A percentile compares a stretch with the other conserved stretches of the same genome.
Conservation (phyloP, 2,797 vertebrate genomes). For the Eulemur mongoz region DNA sequence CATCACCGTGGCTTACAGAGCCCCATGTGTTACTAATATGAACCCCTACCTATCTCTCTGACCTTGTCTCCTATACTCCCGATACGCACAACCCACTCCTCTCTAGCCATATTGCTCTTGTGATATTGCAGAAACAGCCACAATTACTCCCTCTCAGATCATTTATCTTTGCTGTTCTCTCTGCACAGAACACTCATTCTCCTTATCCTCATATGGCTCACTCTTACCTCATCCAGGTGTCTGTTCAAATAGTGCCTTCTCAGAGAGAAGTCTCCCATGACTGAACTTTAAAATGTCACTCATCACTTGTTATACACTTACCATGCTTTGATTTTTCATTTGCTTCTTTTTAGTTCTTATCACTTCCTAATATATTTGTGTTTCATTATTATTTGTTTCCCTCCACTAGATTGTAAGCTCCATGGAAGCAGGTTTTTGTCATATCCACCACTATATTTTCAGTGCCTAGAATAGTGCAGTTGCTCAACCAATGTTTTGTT, state of each 20-base stretch:
- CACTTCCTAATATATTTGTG: background rate
- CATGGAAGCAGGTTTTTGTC: background rate
- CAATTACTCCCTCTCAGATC: background rate
- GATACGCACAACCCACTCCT: background rate
- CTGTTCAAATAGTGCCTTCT: background rate
- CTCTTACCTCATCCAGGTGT: background rate
- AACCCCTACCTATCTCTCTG: background rate
- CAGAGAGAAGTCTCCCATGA: background rate
- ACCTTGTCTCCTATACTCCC: background rate
- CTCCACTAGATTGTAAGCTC: background rate
- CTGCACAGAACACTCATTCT: background rate
- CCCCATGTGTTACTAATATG: background rate
- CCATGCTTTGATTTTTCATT: background rate
- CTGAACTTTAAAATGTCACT: background rate
- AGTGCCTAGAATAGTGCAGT: background rate
- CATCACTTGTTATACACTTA: background rate
- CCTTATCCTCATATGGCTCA: background rate
- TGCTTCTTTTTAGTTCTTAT: background rate
- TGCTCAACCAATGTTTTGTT: background rate
- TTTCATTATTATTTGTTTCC: background rate
- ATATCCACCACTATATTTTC: background rate
- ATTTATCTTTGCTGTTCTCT: background rate
- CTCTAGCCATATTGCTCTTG: background rate
- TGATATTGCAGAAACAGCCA: background rate
- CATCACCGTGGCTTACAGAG: background rate